Evolutionary conservation across 1,140 invertebrate genomes (phyloP).

Genomic region (Drosophila nikananu): DNA sequence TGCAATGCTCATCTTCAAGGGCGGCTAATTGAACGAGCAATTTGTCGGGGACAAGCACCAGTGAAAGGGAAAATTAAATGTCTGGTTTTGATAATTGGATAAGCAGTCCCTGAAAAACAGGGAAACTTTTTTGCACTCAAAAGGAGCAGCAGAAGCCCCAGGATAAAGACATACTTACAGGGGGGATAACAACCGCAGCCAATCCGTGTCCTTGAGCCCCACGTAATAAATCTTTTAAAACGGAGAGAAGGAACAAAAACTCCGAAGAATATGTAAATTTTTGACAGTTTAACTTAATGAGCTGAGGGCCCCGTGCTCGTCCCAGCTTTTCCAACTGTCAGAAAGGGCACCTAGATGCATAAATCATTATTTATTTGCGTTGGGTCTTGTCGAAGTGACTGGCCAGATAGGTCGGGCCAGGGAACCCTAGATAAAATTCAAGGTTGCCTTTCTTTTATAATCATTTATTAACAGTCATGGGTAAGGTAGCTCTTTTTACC

Average conservation of each 20-base stretch:
- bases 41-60: constrained; percentile 40
- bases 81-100: constrained; percentile 65
- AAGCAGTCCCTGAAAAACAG: constrained; percentile 47
- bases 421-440: constrained; percentile 11
- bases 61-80: constrained; percentile 69
- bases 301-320: constrained; percentile 26
- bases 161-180: constrained; percentile 26
- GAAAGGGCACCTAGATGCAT: constrained; percentile 42
- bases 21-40: constrained; percentile 62
- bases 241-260: constrained; percentile 6
- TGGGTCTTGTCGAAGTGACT: constrained; percentile 62
- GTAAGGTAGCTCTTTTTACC: not conserved
- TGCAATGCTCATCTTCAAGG: constrained; percentile 53
- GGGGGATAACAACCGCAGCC: constrained; percentile 36
- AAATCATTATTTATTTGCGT: constrained; percentile 80
- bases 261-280: constrained; percentile 69
- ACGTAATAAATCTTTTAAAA: constrained; percentile 65
- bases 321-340: constrained; percentile 36
- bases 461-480: constrained; percentile 15
- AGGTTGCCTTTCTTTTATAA: constrained; percentile 7
- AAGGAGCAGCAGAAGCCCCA: not conserved
- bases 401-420: constrained; percentile 16
- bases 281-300: constrained; percentile 81
- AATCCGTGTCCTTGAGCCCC: constrained; percentile 20
- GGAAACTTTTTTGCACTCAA: constrained; percentile 22